These are phyloP conservation scores for Meganola albula DNA, from an alignment of 2,888 invertebrate genomes.

Conservation along the genomic window DNA sequence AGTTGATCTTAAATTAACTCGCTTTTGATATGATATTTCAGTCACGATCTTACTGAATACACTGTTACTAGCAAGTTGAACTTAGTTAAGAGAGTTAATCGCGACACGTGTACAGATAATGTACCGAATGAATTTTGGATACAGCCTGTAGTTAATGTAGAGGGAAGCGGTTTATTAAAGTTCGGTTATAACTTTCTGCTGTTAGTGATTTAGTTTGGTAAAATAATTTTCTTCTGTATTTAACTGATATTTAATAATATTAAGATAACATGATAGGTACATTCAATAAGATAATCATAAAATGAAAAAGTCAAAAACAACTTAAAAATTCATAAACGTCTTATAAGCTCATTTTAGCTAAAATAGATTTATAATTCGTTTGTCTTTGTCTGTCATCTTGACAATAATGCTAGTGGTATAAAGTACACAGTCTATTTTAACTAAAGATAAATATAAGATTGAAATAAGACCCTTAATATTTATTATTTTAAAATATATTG, in stretches of 20 bases:
- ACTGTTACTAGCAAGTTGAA: conserved; percentile 37
- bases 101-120: conserved; percentile 51
- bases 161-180: background rate
- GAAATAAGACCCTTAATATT: no score
- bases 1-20: conserved; percentile 37
- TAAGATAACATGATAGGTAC: no score
- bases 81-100: conserved; percentile 54
- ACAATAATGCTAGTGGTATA: conserved; percentile 1
- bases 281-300: no score
- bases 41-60: conserved; percentile 52
- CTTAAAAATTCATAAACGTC: no score
- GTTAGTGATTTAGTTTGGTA: background rate
- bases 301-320: conserved; percentile 1
- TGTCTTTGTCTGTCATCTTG: no score
- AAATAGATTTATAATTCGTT: no score
- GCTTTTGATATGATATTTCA: conserved; percentile 54
- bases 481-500: no score
- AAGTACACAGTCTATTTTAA: background rate
- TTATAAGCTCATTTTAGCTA: no score
- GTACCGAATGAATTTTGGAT: conserved; percentile 27
- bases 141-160: conserved; percentile 21
- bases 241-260: no score
- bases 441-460: background rate
- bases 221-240: no score
- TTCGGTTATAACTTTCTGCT: background rate